A percentile compares a stretch with the other conserved stretches of the same genome.
phyloP scores from a whole-genome alignment of 1,140 invertebrate species.

The Trypoxylus dichotomus region DNA sequence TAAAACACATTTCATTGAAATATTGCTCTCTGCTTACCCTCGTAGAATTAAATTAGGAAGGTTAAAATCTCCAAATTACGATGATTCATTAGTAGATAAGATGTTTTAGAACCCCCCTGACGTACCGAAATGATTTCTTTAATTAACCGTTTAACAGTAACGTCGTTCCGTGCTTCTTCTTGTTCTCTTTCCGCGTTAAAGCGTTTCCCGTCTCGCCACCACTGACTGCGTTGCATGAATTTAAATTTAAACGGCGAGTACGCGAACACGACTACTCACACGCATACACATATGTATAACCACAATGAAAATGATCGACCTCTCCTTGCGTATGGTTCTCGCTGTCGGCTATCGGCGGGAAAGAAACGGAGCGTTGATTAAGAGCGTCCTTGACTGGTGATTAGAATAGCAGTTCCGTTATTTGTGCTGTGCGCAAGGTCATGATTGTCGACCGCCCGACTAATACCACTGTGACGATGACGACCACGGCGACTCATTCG shows the following conservation, averaged over 20 bases:
- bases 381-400: conserved; percentile 28
- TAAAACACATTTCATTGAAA: too few relatives aligned
- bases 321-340: neutral
- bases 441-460: conserved; percentile 22
- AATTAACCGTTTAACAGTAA: too few relatives aligned
- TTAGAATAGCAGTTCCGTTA: conserved; percentile 31
- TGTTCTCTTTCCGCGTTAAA: neutral
- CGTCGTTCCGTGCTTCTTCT: too few relatives aligned
- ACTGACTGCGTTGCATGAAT: neutral
- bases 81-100: too few relatives aligned
- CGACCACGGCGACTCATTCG: neutral
- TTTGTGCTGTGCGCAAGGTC: conserved; percentile 31
- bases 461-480: neutral
- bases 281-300: neutral
- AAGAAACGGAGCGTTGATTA: conserved; percentile 21
- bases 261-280: neutral
- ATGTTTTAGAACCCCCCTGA: too few relatives aligned
- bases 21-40: too few relatives aligned
- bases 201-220: neutral
- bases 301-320: neutral
- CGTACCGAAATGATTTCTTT: too few relatives aligned
- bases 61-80: too few relatives aligned
- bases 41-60: too few relatives aligned
- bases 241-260: conserved; percentile 18
- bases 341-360: neutral